Evolutionary conservation across 2,888 invertebrate species (phyloP), one percentile per base, ranked within the genome.

Genomic region (Polymixis lichenea): DNA sequence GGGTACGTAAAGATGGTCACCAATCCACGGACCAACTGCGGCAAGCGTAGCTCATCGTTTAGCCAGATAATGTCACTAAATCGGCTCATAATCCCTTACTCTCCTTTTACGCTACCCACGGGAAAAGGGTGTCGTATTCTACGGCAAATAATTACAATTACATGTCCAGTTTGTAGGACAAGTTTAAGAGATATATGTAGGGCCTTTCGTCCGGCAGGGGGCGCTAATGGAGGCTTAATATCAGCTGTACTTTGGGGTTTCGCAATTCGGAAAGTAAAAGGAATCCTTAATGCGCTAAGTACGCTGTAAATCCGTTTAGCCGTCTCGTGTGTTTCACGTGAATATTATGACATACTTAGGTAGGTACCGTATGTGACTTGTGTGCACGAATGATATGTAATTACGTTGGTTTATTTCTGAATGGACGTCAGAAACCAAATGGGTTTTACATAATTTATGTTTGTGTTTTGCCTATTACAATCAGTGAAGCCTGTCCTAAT

Each of bases 201-300:
- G 77, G 25, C 19, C 25, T 61, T 74, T 13, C 62, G 74, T 69
- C 73, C 73, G 68, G 58, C 61, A 75, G n/a, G 62, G 68, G 73
- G 77, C 79, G 80, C 80, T 85, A 85, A 85, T 85, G 84, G 84
- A 78, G 64, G 73, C 78, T 84, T 84, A 84, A 81, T 81, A 81
- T 80, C 74, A 75, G 77, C 76, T 69, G 38, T 79, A 75, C 75
- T 81, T 77, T 78, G 65, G 69, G 82, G 75, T 81, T 85, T 83
- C 78, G 80, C 74, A 78, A 78, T 85, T 80, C 82, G 60, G 55
- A 80, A 81, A 79, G 78, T 83, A 86, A 86, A 86, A 84, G 78
- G 86, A 85, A 86, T 86, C 73, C 85, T 53, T 86, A 86, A 86
- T 86, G 73, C 75, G 83, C 75, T 86, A 78, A 86, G 85, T 81